Base-by-base conservation (phyloP, 2,888 invertebrate species). In the Patella pellucida region DNA sequence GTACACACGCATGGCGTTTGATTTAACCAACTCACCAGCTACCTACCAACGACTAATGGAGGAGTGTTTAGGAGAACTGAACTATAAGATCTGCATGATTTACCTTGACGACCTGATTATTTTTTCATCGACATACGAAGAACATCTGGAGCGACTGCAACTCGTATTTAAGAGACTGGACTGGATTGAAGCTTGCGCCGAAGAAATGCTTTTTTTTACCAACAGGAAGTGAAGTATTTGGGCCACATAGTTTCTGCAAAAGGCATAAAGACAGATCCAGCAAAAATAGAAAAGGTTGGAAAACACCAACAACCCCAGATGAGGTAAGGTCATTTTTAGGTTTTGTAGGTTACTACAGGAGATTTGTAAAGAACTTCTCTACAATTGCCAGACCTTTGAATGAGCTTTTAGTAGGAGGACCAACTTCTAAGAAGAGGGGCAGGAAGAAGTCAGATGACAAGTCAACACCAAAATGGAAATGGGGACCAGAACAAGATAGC, bases 31-130 rank as follows among this genome's bases (percentile, higher is more conserved):
- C 14, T n/a, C n/a, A 62, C 62, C 62, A 62, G 62, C 62, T 19
- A 62, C 62, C 23, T 62, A 62, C 19, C 62, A 62, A 7, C 15
- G n/a, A 11, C 19, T 62, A n/a, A 62, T 62, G 62, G 62, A n/a
- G 62, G 62, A 62, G 19, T 62, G 62, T 12, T 23, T 62, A 9
- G 62, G 19, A 2, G 70, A 69, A 27, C 70, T 74, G 1, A 15
- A n/a, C 14, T 54, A 52, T 16, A 56, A 69, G 11, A 69, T 54
- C 16, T 69, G 69, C 16, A 12, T 41, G 7, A 69, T 76, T 71
- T 76, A 72, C 31, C 27, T 76, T 1, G 72, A 76, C 67, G 76
- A 76, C 41, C 23, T 76, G 14, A 69, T 76, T n/a, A 52, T 76
- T 7, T 72, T 72, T 41, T 19, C 51, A 16, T n/a, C 15, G 54